Evolutionary conservation across 2,797 vertebrate genomes (phyloP).

Genomic region (Leptodactylus fallax): DNA sequence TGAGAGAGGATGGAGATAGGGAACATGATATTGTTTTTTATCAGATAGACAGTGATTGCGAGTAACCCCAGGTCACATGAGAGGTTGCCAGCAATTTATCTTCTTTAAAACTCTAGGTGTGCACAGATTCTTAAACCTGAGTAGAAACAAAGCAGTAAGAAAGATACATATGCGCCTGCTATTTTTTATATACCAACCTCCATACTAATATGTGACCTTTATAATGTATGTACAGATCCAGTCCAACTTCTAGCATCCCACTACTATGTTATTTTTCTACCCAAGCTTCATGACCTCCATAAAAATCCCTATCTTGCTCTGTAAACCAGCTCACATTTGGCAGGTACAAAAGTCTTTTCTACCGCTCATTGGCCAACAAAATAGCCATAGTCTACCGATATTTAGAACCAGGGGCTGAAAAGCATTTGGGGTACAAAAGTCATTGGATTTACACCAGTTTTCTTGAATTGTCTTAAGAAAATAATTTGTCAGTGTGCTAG

Average conservation of each 20-base stretch:
- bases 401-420: too few species aligned
- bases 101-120: slow-evolving; percentile 26
- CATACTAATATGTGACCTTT: neutral
- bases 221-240: neutral
- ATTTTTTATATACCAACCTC: neutral
- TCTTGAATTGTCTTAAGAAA: too few species aligned
- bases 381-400: too few species aligned
- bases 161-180: neutral
- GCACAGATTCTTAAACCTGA: neutral
- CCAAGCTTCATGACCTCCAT: neutral
- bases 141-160: neutral
- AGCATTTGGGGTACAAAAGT: too few species aligned
- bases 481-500: too few species aligned
- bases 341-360: too few species aligned
- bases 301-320: neutral
- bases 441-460: too few species aligned
- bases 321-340: too few species aligned
- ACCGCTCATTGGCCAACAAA: too few species aligned
- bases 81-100: slow-evolving; percentile 33
- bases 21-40: slow-evolving; percentile 44
- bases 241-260: neutral
- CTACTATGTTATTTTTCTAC: neutral
- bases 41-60: slow-evolving; percentile 51
- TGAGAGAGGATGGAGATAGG: slow-evolving; percentile 44
- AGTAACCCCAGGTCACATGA: slow-evolving; percentile 47